Base-by-base conservation (phyloP, 2,113 vertebrate genomes). In the Rallus limicola region DNA sequence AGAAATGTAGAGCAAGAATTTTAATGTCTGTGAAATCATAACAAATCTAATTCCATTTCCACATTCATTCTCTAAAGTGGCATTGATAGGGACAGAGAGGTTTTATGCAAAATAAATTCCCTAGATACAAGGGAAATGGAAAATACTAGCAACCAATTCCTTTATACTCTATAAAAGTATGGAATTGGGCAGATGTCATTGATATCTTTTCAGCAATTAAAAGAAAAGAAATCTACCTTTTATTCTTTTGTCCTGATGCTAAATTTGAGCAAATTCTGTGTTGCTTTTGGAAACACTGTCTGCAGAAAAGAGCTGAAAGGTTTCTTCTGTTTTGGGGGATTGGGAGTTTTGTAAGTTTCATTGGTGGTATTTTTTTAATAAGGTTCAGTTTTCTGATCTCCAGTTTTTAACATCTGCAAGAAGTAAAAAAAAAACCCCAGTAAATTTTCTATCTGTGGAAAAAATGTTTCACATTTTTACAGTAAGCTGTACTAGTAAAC, bases 1-100 rank as follows among this genome's bases (percentile, higher is more conserved):
- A 26, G 50, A 56, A 29, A 38, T 23, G 81, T 6, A 40, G 24
- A 59, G 7, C 12, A 78, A 44, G n/a, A 60, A 29, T 23, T 52
- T 24, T 69, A 9, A 15, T 80, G 26, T 56, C 19, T 36, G 17
- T 62, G 48, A 83, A 50, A 5, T 17, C 0, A 0, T 55, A 68
- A 59, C 0, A 3, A 8, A 86, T 82, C 3, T 18, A 75, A 80
- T 44, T 82, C 8, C 4, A 8, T 59, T 25, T 78, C 52, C 23
- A 24, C 18, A 10, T 36, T 78, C 2, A 13, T 50, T 67, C 24
- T 79, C 13, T 55, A 16, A 75, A 70, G 44, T 20, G 4, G 4
- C 4, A 5, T 4, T 50, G 16, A 16, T 38, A 34, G 15, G 12
- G 19, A 76, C 14, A 64, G 9, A 0, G 0, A 58, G 20, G 6